Percentiles rank a stretch among this genome's conserved stretches.
These are phyloP conservation scores for Bagarius yarrelli DNA, from an alignment of 2,113 vertebrate genomes.

Conservation along the genomic window DNA sequence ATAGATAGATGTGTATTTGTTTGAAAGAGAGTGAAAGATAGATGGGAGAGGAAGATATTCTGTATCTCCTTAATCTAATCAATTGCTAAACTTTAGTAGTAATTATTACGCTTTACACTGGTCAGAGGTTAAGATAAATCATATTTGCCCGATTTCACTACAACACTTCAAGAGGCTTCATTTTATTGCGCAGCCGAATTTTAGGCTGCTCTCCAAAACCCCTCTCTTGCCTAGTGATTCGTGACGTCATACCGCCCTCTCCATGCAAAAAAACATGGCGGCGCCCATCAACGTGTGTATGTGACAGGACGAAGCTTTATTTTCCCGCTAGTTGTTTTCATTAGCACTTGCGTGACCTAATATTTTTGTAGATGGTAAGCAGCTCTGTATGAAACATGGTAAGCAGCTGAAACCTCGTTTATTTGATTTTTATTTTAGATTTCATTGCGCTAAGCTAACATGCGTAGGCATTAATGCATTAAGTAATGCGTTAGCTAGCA, in stretches of 20 bases:
- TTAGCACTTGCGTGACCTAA: not conserved
- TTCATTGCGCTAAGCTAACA: conserved; percentile 5
- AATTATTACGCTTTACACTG: not conserved
- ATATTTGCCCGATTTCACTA: not conserved
- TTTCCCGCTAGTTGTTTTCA: not conserved
- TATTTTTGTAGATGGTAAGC: no score
- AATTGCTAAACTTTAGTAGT: not conserved
- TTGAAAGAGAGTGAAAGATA: not conserved
- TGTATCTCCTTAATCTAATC: not conserved
- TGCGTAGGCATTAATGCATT: not conserved
- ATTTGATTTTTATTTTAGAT: not conserved
- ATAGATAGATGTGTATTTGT: no score
- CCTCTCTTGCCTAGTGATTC: conserved; percentile 18
- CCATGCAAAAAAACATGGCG: conserved; percentile 37
- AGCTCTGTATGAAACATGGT: conserved; percentile 2
- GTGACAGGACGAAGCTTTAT: conserved; percentile 27
- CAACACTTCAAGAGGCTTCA: not conserved
- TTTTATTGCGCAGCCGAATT: not conserved
- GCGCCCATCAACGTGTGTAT: conserved; percentile 20
- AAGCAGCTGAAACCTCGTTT: not conserved
- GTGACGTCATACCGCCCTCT: conserved; percentile 23
- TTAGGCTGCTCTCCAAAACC: not conserved
- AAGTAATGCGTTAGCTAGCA: not conserved
- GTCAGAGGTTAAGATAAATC: not conserved
- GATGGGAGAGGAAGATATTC: not conserved